A percentile compares a stretch with the other conserved stretches of the same genome.
These are phyloP conservation scores for Sturmia bella DNA, from an alignment of 2,888 invertebrate species.

Conservation along the genomic window DNA sequence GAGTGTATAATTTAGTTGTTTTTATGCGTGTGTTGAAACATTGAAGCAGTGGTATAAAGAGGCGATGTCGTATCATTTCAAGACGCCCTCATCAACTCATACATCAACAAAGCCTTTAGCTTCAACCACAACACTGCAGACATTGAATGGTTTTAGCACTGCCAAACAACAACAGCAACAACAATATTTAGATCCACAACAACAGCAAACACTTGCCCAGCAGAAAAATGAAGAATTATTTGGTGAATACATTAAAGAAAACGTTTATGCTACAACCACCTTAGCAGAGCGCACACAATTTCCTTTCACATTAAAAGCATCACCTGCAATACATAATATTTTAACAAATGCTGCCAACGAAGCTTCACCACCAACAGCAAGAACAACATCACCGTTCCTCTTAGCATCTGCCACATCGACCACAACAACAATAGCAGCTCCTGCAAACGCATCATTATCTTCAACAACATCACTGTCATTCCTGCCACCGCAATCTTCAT, in stretches of 20 bases:
- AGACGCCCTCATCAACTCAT: slow-evolving; percentile 43
- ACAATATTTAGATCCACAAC: slow-evolving; percentile 27
- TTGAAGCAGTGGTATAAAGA: slow-evolving; percentile 8
- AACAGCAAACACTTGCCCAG: slow-evolving; percentile 27
- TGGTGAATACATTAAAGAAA: slow-evolving; percentile 58
- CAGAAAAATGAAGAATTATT: slow-evolving; percentile 52
- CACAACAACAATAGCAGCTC: slow-evolving; percentile 42
- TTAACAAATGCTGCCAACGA: slow-evolving; percentile 66
- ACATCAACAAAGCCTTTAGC: slow-evolving; percentile 54
- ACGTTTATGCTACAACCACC: slow-evolving; percentile 59
- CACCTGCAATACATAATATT: slow-evolving; percentile 63
- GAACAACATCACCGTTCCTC: slow-evolving; percentile 22
- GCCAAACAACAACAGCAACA: slow-evolving; percentile 47
- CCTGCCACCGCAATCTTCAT: slow-evolving; percentile 70
- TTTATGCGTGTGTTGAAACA: neutral
- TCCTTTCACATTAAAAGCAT: slow-evolving; percentile 25
- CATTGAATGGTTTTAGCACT: slow-evolving; percentile 63
- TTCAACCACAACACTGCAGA: slow-evolving; percentile 47
- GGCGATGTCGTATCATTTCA: slow-evolving; percentile 61
- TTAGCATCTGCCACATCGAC: slow-evolving; percentile 32
- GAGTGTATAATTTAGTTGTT: slow-evolving; percentile 37
- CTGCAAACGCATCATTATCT: slow-evolving; percentile 55
- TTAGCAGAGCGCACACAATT: slow-evolving; percentile 52
- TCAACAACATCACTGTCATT: slow-evolving; percentile 32
- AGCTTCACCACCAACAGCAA: slow-evolving; percentile 31